Evolutionary conservation across 92 coral and sea anemone genomes (phyloP), one percentile per base, ranked within the genome.

Genomic region (Bergia sp.): DNA sequence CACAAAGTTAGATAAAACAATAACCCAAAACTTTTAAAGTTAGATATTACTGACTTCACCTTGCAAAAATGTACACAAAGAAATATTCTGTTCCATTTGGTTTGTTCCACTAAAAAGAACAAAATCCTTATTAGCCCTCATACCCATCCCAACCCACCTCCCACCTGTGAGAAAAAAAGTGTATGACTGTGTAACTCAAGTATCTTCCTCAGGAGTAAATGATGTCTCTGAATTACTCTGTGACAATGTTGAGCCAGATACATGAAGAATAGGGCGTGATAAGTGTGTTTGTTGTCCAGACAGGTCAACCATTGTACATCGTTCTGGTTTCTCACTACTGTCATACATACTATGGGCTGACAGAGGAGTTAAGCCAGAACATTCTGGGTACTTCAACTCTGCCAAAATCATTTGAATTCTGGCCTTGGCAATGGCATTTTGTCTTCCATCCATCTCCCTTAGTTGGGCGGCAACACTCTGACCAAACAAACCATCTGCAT

Each of bases 401-500:
- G 87, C 82, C 80, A 89, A 86, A 67, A 89, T 65, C 76, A 86
- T 86, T 85, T 90, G 92, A 73, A 90, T 90, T 85, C 87, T 85
- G 47, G 92, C 92, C 57, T 90, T 86, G 29, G 92, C 92, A 78
- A 85, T 55, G 18, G 92, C 92, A 86, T 86, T 90, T 86, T 90
- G 90, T 76, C 79, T 85, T 12, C 82, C 82, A 40, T 85, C 89
- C 92, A 90, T 90, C 77, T 85, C 75, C 65, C 89, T 86, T 66
- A 90, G 90, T 58, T 90, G 92, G 37, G 90, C 90, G 16, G 92
- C 92, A 76, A 90, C 90, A 85, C 92, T 90, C 86, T 90, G 90
- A 71, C 92, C 86, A 90, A 85, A 90, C 36, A 84, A 84, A 2
- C 87, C 87, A 84, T 84, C 87, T 37, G 79, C 87, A 38, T 79